These are phyloP conservation scores for Hippocampus comes DNA, from an alignment of 2,113 vertebrate genomes.

Conservation along the genomic window DNA sequence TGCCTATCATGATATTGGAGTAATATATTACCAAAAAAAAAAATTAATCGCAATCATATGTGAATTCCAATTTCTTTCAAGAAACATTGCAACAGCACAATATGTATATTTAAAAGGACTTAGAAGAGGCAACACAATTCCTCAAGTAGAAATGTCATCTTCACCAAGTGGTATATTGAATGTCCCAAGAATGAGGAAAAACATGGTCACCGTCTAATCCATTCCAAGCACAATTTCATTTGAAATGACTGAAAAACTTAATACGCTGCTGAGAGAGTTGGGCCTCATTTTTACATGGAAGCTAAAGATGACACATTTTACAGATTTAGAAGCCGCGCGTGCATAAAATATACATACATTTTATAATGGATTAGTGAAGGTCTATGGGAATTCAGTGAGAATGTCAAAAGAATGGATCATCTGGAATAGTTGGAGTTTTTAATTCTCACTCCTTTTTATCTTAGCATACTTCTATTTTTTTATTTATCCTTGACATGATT, in stretches of 20 bases:
- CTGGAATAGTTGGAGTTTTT: neutral
- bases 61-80: too few relatives aligned
- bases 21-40: too few relatives aligned
- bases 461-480: neutral
- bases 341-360: neutral
- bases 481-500: neutral
- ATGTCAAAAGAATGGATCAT: neutral
- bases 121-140: too few relatives aligned
- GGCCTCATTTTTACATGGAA: neutral
- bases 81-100: too few relatives aligned
- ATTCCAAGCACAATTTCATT: neutral
- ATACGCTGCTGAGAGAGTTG: neutral
- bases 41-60: too few relatives aligned
- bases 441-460: neutral
- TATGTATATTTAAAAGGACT: too few relatives aligned
- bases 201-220: too few relatives aligned
- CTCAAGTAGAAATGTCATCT: too few relatives aligned
- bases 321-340: neutral
- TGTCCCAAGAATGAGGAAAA: too few relatives aligned
- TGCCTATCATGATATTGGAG: too few relatives aligned
- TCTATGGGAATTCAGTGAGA: neutral
- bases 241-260: neutral
- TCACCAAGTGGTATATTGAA: too few relatives aligned
- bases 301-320: neutral
- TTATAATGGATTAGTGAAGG: neutral